phyloP scores from a whole-genome alignment of 2,113 vertebrate species.

The Nothobranchius kuhntae region DNA sequence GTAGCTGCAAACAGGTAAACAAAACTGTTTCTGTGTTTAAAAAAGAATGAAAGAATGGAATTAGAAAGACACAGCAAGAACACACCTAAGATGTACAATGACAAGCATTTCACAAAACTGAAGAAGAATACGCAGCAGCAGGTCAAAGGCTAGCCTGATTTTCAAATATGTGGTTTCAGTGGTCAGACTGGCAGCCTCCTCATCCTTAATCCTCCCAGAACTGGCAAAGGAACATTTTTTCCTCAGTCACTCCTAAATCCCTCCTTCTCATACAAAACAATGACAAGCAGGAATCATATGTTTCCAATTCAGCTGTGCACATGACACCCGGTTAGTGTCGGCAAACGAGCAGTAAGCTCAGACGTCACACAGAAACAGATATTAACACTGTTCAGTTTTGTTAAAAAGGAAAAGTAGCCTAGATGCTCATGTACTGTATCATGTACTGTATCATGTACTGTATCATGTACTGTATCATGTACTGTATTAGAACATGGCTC shows the following conservation, averaged over 20 bases:
- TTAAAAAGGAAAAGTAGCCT: no score
- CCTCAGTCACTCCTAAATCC: slow-evolving; percentile 1
- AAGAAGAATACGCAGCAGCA: neutral
- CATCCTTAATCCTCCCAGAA: slow-evolving; percentile 38
- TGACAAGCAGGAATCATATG: slow-evolving; percentile 57
- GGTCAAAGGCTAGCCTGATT: neutral
- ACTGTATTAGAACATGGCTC: no score
- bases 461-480: no score
- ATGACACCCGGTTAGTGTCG: slow-evolving; percentile 59
- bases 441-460: no score
- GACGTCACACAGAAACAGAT: neutral
- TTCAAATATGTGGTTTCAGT: slow-evolving; percentile 2
- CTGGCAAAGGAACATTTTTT: neutral
- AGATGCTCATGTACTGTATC: no score
- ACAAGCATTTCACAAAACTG: no score
- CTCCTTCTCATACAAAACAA: neutral
- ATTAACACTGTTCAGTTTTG: no score
- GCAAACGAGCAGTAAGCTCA: slow-evolving; percentile 8
- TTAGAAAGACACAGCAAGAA: no score
- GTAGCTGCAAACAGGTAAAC: no score
- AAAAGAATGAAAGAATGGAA: no score
- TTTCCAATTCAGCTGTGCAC: slow-evolving; percentile 62
- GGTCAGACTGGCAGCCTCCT: slow-evolving; percentile 9
- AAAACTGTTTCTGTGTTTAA: no score
- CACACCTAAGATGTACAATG: slow-evolving; percentile 4